These are phyloP conservation scores for Eilema depressum DNA, from an alignment of 2,888 invertebrate species.

Conservation along the genomic window DNA sequence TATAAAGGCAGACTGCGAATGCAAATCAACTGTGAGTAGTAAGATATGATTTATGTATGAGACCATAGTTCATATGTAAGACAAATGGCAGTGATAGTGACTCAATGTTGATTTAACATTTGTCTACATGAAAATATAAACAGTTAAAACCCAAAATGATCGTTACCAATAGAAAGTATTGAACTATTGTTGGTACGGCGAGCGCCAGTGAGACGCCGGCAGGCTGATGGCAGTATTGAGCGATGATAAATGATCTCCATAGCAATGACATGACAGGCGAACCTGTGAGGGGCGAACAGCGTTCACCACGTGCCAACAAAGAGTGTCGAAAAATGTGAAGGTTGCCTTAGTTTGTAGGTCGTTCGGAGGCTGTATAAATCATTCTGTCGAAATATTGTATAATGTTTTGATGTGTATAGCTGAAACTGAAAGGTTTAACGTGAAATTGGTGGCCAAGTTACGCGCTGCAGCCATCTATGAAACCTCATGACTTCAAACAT, in stretches of 20 bases:
- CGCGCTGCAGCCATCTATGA: conserved; percentile 3
- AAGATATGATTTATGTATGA: conserved; percentile 6
- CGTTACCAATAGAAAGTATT: conserved; percentile 52
- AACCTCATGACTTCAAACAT: too few relatives aligned
- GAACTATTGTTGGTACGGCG: conserved; percentile 58
- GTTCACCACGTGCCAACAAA: conserved; percentile 81
- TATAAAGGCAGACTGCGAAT: background rate
- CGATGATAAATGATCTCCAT: conserved; percentile 81
- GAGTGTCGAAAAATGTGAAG: conserved; percentile 85
- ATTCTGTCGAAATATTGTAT: conserved; percentile 78
- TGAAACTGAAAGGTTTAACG: conserved; percentile 51
- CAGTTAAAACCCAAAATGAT: conserved; percentile 48
- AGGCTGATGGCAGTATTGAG: conserved; percentile 81
- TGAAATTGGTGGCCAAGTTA: conserved; percentile 36
- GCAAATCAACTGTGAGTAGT: conserved; percentile 8
- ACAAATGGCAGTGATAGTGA: conserved; percentile 18
- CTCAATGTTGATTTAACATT: conserved; percentile 11
- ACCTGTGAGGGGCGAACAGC: conserved; percentile 77
- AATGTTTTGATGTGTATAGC: conserved; percentile 63
- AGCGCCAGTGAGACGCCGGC: conserved; percentile 82
- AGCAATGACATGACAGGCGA: conserved; percentile 83
- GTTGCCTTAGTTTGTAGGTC: conserved; percentile 85
- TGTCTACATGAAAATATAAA: conserved; percentile 20
- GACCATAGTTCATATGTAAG: conserved; percentile 18
- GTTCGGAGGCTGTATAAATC: conserved; percentile 84